Base-by-base conservation (phyloP, 2,113 vertebrate genomes). In the Motacilla alba region DNA sequence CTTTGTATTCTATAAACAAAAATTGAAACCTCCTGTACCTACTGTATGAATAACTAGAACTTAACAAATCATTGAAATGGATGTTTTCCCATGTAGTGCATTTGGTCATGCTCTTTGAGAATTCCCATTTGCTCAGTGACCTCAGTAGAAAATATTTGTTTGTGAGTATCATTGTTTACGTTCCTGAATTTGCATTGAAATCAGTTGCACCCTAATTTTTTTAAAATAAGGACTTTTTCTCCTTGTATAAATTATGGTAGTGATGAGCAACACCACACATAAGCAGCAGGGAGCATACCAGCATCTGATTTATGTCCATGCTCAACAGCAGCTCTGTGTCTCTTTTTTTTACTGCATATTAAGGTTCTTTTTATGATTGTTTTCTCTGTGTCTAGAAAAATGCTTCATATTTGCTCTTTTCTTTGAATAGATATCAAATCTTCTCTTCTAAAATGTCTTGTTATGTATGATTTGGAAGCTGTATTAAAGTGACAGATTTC, bases 271-370 rank as follows among this genome's bases (percentile, higher is more conserved):
- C 95, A 93, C 95, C 94, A 79, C 70, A 94, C 73, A 82, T 53
- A 96, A 97, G 95, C 96, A 97, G 94, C 80, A 94, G 97, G 97
- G 96, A 97, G 96, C 93, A 90, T 72, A 94, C 94, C 96, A 97
- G 95, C 94, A 95, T 96, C 93, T 97, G 89, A 97, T 96, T 98
- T 97, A 92, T 75, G 92, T 83, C 90, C 37, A 35, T 41, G 78
- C 78, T 93, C 72, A 93, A 93, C 72, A 90, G 77, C 72, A 96
- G 70, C 72, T 43, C 46, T 78, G 41, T 58, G 16, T 59, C 96
- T 90, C 43, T 13, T 9, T 50, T 78, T 77, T 72, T 74, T 91
- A 86, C 55, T 77, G 67, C 63, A 68, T 87, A 84, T 91, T 87
- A 96, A 83, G 81, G 11, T 53, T 68, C 28, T 79, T 82, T 35